Conservation (phyloP, 1,140 invertebrate species). For the Sarcophaga peregrina region DNA sequence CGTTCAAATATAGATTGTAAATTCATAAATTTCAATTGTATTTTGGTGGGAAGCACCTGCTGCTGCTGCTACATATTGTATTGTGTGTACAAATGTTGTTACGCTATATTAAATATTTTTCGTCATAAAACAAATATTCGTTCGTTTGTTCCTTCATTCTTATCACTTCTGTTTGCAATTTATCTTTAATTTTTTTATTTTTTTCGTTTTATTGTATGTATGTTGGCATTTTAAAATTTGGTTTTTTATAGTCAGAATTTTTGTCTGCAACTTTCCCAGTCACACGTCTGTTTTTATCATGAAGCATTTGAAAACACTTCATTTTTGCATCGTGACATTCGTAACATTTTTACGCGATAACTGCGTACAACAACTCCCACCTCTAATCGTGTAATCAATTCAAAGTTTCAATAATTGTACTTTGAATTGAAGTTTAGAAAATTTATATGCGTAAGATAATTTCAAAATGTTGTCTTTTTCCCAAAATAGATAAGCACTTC, state of each 20-base stretch:
- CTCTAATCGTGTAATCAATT: no score
- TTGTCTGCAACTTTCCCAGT: not conserved
- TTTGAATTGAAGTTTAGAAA: no score
- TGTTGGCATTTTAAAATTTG: not conserved
- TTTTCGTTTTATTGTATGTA: not conserved
- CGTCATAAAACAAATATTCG: not conserved
- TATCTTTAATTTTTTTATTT: not conserved
- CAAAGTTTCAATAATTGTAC: no score
- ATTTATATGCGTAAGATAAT: no score
- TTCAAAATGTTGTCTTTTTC: no score
- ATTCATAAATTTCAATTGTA: slow-evolving; percentile 12
- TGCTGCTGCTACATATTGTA: not conserved
- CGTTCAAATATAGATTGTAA: not conserved
- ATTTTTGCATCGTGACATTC: not conserved
- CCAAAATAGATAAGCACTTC: no score
- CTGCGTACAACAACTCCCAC: no score
- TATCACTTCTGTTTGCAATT: no score
- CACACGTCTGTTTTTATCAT: slow-evolving; percentile 1
- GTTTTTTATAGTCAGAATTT: not conserved
- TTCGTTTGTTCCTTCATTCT: not conserved
- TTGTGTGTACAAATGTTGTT: no score
- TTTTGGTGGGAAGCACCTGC: slow-evolving; percentile 23
- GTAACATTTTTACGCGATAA: not conserved
- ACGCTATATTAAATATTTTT: not conserved
- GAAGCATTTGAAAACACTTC: not conserved